Base-by-base conservation (phyloP, 2,113 vertebrate species). In the Castor canadensis region DNA sequence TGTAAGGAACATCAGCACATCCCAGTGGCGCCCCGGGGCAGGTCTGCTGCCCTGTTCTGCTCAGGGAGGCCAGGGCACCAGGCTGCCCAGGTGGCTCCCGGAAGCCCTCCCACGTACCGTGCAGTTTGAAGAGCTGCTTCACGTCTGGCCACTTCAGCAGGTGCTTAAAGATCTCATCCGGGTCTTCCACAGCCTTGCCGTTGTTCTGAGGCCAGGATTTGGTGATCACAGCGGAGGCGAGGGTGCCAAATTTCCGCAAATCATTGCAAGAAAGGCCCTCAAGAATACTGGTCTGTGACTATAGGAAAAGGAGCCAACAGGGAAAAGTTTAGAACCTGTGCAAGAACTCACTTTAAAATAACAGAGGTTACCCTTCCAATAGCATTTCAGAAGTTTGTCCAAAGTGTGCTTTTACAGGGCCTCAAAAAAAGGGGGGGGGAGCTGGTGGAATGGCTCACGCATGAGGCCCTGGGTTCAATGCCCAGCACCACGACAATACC, bases 151-250 rank as follows among this genome's bases (percentile, higher is more conserved):
- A 99, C 0, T 97, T 98, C 0, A 99, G 98, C 1, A 99, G 92
- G 17, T 99, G 99, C 9, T 26, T 95, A 43, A 99, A 96, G 49
- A 99, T 93, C 28, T 81, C 73, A 45, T 98, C 98, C 82, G 98
- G 87, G 30, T 98, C 95, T 0, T 56, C 81, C 0, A 96, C 84
- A 3, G 84, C 49, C 1, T 32, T 9, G 47, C 98, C 98, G 0
- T 0, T 5, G 5, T 0, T 0, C 38, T 1, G 92, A 0, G 99
- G 99, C 99, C 99, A 99, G 0, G 99, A 99, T 95, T 99, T 99
- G 26, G 98, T 94, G 22, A 99, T 98, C 85, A 99, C 98, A 0
- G 98, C 87, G 0, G 99, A 99, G 30, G 99, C 97, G 0, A 99
- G 98, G 8, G 98, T 98, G 83, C 99, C 98, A 75, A 99, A 99